Conservation (phyloP, 1,140 invertebrate species). For the Amphibalanus amphitrite region DNA sequence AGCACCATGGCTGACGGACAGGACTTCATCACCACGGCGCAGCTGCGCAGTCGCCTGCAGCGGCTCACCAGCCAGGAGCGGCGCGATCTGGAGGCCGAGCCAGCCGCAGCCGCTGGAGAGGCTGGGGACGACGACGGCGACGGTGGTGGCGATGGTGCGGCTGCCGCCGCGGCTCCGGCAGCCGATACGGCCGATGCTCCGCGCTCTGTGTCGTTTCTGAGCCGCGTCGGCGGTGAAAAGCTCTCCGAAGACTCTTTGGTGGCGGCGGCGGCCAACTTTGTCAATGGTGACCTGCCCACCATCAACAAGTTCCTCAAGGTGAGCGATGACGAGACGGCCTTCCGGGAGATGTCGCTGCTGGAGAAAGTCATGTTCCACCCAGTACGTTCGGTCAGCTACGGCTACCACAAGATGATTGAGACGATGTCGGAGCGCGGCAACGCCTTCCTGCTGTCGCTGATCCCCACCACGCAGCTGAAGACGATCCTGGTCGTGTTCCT, state of each 20-base stretch:
- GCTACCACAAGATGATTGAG: neutral
- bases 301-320: conserved; percentile 52
- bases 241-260: conserved; percentile 59
- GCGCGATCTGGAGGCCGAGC: neutral
- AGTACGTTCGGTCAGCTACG: neutral
- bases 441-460: neutral
- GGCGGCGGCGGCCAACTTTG: conserved; percentile 57
- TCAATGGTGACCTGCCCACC: conserved; percentile 51
- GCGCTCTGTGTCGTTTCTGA: neutral
- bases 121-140: neutral
- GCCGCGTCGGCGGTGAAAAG: conserved; percentile 35
- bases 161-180: neutral
- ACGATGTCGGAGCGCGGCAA: neutral
- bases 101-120: neutral
- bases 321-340: conserved; percentile 9
- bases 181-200: neutral
- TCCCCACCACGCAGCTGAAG: conserved; percentile 20
- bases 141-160: neutral
- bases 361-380: neutral
- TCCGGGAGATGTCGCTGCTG: neutral
- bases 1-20: conserved; percentile 60
- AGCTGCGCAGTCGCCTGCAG: neutral
- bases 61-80: conserved; percentile 1
- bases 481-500: conserved; percentile 43
- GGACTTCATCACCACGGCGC: conserved; percentile 54